Evolutionary conservation across 2,797 vertebrate genomes (phyloP), one percentile per base, ranked within the genome.

Genomic region (Nannoperca australis): DNA sequence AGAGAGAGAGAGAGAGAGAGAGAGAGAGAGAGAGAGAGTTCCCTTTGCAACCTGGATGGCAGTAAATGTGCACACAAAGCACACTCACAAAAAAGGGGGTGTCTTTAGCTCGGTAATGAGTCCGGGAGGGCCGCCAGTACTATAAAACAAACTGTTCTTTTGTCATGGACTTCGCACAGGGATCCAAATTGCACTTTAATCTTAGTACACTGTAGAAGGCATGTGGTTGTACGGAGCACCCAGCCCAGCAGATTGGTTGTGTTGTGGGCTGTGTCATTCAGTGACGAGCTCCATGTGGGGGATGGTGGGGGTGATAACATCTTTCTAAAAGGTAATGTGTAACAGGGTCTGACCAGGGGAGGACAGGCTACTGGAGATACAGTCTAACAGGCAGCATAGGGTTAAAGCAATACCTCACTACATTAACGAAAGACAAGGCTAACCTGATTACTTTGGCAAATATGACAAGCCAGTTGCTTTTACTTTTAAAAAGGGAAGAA

Each of bases 241-340:
- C 76, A 65, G 74, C 55, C 79, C 54, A 85, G 80, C 82, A 86
- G 84, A 88, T 76, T 82, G 82, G 91, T 74, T 88, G 80, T 78
- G 84, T 79, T 89, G 72, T 80, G 79, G 82, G 86, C 79, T 87
- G 90, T 92, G 86, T 93, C 89, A 89, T 86, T 91, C 88, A 85
- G 85, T 91, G 92, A 88, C 85, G 87, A 83, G 79, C 88, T 89
- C 89, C 83, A 78, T 81, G 51, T 84, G 90, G 90, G 91, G 89
- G 90, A 79, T 78, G 85, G 90, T 81, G 66, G 34, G 61, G 65
- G 78, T 86, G 90, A 91, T 89, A 92, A 91, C 87, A 91, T 91
- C 88, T 77, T 86, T 89, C 78, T 87, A 72, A 90, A 86, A 93
- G 89, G 90, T 94, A 93, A 94, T 91, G 83, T 93, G 88, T 93